Percentiles rank a stretch among this genome's conserved stretches.
These are phyloP conservation scores for Ophiodon elongatus DNA, from an alignment of 2,113 vertebrate species.

Conservation along the genomic window DNA sequence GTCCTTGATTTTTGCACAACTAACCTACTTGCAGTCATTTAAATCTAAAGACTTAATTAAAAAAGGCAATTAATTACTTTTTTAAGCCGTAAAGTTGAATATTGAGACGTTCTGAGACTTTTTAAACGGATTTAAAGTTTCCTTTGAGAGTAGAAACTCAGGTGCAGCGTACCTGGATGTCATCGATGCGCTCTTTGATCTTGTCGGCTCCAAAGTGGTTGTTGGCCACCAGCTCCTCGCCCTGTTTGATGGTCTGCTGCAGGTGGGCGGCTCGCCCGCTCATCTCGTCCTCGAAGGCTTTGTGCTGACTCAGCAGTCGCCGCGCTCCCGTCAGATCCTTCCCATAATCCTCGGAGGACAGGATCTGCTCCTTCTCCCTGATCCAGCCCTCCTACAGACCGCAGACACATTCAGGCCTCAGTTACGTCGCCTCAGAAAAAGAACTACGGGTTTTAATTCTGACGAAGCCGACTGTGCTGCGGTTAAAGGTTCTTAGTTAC, in stretches of 20 bases:
- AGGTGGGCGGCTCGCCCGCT: conserved; percentile 92
- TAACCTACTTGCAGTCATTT: not conserved
- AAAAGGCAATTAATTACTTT: not conserved
- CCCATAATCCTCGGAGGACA: conserved; percentile 94
- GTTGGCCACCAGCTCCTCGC: conserved; percentile 92
- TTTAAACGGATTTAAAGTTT: no score
- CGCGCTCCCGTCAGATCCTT: conserved; percentile 95
- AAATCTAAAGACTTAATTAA: not conserved
- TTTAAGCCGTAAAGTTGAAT: not conserved
- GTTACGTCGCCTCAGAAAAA: not conserved
- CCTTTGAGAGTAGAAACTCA: no score
- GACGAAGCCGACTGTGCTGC: not conserved
- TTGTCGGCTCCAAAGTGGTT: conserved; percentile 96
- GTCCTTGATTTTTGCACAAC: no score
- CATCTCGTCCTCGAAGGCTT: conserved; percentile 97
- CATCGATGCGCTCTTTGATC: conserved; percentile 91
- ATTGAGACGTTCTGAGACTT: not conserved
- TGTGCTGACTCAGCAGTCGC: conserved; percentile 95
- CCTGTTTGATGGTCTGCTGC: conserved; percentile 94
- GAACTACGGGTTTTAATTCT: not conserved
- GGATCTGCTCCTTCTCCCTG: conserved; percentile 97
- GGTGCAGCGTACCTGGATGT: conserved; percentile 76
- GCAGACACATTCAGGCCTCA: not conserved
- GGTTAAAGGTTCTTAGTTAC: not conserved
- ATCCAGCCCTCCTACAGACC: conserved; percentile 92